Base-by-base conservation (phyloP, 35 echinoderm and acorn worm species). In the Holothuria glaberrima region DNA sequence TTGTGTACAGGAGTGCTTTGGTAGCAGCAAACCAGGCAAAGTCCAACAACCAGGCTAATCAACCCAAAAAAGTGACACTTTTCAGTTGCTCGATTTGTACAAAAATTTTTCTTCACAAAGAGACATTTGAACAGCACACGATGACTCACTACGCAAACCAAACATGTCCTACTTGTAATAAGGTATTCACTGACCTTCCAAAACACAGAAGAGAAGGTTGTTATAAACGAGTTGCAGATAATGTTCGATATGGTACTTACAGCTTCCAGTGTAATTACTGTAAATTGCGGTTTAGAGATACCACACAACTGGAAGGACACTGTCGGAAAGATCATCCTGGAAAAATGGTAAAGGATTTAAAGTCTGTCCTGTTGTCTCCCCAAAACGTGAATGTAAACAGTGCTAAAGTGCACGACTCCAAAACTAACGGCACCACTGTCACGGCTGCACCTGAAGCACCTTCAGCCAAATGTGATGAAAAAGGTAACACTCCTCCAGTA, bases 81-180 rank as follows among this genome's bases (percentile, higher is more conserved):
- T 87, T 87, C 62, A 87, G 66, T 62, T 87, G 85, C 67, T 71
- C 85, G 16, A 22, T 71, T 50, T 87, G 85, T 65, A 69, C 85
- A 20, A 87, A 87, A 33, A 71, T 92, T 27, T 92, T 92, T n/a
- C 84, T 92, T 21, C 74, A 56, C 32, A 74, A 81, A 80, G 91
- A 92, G 57, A 67, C 91, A 52, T 92, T 76, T 58, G 91, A 87
- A 12, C 84, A 92, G 72, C 91, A 92, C 44, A 52, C 87, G 9
- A 24, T 32, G 21, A 72, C 90, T 33, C 48, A 86, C 80, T 88
- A 86, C 60, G 4, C 19, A 17, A 25, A 68, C 46, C 20, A 71
- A 34, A 32, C 80, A 82, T 25, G 21, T 81, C 25, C 69, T 61
- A 82, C 31, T 77, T 92, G 91, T 88, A 41, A 68, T 5, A 54